Conservation (phyloP, 2,113 vertebrate species). For the Donacobius atricapilla region DNA sequence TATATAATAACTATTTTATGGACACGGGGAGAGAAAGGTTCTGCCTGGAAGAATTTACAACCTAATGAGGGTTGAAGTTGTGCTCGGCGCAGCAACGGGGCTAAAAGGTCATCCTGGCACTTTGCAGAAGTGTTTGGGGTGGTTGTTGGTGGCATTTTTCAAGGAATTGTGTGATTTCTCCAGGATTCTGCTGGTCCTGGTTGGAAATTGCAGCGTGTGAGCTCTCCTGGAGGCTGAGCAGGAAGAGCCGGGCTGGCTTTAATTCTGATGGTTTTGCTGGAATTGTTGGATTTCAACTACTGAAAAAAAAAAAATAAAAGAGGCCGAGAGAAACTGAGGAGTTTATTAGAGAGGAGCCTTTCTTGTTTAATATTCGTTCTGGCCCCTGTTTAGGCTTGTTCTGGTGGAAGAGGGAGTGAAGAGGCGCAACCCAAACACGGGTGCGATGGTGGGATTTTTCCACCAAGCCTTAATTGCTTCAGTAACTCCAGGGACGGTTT, state of each 20-base stretch:
- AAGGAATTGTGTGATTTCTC: not conserved
- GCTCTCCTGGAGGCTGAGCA: not conserved
- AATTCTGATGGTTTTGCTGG: not conserved
- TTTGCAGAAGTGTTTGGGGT: not conserved
- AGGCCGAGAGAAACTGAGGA: not conserved
- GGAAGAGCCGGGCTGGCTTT: not conserved
- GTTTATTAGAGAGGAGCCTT: conserved; percentile 21
- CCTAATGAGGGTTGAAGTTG: conserved; percentile 9
- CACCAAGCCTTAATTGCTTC: conserved; percentile 49
- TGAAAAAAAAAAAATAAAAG: not conserved
- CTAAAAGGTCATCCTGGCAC: not conserved
- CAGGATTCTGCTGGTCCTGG: not conserved
- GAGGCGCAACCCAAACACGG: conserved; percentile 34
- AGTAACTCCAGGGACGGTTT: not conserved
- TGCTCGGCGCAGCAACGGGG: not conserved
- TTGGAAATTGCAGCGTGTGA: not conserved
- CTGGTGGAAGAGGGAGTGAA: conserved; percentile 47
- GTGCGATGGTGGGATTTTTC: conserved; percentile 56
- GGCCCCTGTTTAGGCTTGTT: conserved; percentile 60
- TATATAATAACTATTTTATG: not conserved
- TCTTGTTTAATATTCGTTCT: conserved; percentile 48
- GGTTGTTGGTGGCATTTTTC: not conserved
- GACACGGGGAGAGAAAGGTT: not conserved
- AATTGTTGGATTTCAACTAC: not conserved
- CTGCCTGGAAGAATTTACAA: conserved; percentile 14